Evolutionary conservation across 1,140 invertebrate species (phyloP).

Genomic region (Sinonovacula constricta): DNA sequence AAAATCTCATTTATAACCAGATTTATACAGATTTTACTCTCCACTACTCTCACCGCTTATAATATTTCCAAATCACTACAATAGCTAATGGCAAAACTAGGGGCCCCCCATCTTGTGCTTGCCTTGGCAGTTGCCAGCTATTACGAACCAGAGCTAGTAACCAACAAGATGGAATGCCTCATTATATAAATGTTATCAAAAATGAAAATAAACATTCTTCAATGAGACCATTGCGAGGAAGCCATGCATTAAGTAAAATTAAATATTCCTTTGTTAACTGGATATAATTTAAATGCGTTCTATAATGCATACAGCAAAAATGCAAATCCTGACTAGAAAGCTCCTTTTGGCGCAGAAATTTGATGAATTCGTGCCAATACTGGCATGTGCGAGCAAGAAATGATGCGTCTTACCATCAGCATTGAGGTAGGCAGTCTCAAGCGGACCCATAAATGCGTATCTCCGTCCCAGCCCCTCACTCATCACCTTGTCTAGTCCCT

Average conservation of each 20-base stretch:
- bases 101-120: background rate
- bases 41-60: background rate
- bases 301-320: background rate
- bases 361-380: background rate
- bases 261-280: background rate
- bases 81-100: background rate
- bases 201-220: too few relatives aligned
- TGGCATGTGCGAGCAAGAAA: background rate
- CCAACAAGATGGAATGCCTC: too few relatives aligned
- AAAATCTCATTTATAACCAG: background rate
- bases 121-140: conserved; percentile 58
- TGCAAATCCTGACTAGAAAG: background rate
- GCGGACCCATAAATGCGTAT: conserved; percentile 95
- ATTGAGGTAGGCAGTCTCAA: conserved; percentile 97
- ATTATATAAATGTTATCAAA: too few relatives aligned
- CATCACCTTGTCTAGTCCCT: conserved; percentile 96
- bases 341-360: too few relatives aligned
- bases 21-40: background rate
- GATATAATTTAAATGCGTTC: background rate
- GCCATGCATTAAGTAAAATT: background rate
- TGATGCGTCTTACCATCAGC: conserved; percentile 80
- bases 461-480: conserved; percentile 95
- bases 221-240: background rate
- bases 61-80: background rate
- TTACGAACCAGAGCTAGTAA: too few relatives aligned